Evolutionary conservation across 2,113 vertebrate genomes (phyloP), one percentile per base, ranked within the genome.

Genomic region (Pelvicachromis taeniatus): DNA sequence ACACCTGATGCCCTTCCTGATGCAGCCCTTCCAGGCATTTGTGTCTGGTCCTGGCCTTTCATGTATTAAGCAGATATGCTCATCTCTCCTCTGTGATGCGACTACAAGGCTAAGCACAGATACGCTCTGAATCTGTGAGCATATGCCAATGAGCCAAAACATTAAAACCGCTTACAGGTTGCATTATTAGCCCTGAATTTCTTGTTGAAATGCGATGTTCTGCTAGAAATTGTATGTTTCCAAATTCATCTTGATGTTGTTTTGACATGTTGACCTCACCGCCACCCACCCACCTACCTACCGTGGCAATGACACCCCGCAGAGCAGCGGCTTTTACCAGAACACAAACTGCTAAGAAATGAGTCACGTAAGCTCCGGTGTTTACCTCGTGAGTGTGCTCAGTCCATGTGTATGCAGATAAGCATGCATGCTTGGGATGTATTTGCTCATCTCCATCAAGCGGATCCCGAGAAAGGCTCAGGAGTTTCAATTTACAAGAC

Each of bases 401-500:
- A 3, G 61, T 70, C 77, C 83, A 85, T 85, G 86, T 85, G 88
- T 80, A 65, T 85, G 83, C 14, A 87, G 80, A 91, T 54, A 90
- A 80, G 50, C 35, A 3, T 9, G 42, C 77, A 80, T 84, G 82
- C 65, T 73, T 87, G 68, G 85, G 77, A 89, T 87, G 77, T 82
- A 82, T 87, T 80, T 77, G 29, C 83, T 54, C 65, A 70, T 77
- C 84, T 89, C 77, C 81, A 86, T 82, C 86, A 26, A 65, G 85
- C 68, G 63, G 82, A 81, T 90, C 88, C 89, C 89, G 1, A 59
- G 78, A 91, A 87, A 86, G 82, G 85, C 86, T 81, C 83, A 45
- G 9, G 23, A 81, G 94, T 86, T 80, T 95, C 93, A 91, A 81
- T 82, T 95, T 90, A 90, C 93, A 84, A 78, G 53, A 78, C 79